Base-by-base conservation (phyloP, 2,888 invertebrate genomes). In the Taenaris catops region DNA sequence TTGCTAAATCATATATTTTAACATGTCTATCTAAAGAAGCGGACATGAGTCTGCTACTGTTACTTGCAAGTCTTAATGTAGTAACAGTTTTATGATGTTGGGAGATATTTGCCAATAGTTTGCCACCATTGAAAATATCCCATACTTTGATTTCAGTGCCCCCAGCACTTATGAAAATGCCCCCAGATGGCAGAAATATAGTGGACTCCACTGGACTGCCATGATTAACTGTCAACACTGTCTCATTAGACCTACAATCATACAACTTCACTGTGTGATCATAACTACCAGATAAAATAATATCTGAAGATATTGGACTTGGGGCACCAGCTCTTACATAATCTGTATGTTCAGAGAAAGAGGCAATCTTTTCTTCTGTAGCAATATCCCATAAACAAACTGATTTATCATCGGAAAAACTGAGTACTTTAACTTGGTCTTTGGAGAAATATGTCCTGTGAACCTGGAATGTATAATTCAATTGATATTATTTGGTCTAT, bases 51-150 rank as follows among this genome's bases (percentile, higher is more conserved):
- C 96, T 90, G 46, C 91, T 93, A 10, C 94, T 94, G 59, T 94
- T 91, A 23, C 93, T 93, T 10, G 95, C 95, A 42, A 98, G 89
- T 47, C 91, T 88, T 27, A 99, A 69, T 47, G 94, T 93, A 0
- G 97, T 99, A 1, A 99, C 92, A 0, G 98, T 96, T 87, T 99
- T 99, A 72, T 98, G 97, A 75, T 99, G 99, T 53, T 96, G 94
- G 1, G 94, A 94, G 46, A 99, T 90, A 55, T 91, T 92, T 1
- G 95, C 92, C 10, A 99, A 69, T 34, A 96, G 80, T 64, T 93
- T 93, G 4, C 97, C 97, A 12, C 96, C 96, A 47, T 94, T 91
- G 29, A 97, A 89, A 2, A 94, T 91, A 70, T 99, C 98, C 98
- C 98, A 99, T 0, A 99, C 93, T 72, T 94, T 93, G 3, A 98